phyloP scores from a whole-genome alignment of 2,113 vertebrate species.

The Cheilinus undulatus region DNA sequence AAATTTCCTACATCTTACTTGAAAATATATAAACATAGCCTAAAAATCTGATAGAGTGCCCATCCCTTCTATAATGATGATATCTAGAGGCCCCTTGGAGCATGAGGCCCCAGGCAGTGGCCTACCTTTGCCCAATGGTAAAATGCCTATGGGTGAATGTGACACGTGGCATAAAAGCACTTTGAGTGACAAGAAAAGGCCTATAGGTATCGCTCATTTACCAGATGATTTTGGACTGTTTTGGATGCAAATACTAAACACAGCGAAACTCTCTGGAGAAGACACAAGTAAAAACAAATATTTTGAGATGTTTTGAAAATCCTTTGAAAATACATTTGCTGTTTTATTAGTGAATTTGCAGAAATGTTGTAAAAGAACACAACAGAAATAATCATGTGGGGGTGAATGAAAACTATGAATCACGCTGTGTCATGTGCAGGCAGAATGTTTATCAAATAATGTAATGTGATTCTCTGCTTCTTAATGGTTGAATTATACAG shows the following conservation, averaged over 20 bases:
- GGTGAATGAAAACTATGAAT: conserved; percentile 1
- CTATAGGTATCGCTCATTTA: too few relatives aligned
- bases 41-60: too few relatives aligned
- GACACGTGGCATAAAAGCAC: too few relatives aligned
- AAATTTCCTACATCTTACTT: too few relatives aligned
- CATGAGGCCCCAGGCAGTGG: too few relatives aligned
- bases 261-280: neutral
- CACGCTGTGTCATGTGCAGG: conserved; percentile 1
- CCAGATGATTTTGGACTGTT: conserved; percentile 26
- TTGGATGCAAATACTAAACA: conserved; percentile 19
- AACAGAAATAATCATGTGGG: neutral
- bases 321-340: neutral
- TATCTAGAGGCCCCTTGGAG: too few relatives aligned
- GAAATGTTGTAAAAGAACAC: neutral
- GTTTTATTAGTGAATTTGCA: neutral
- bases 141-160: too few relatives aligned
- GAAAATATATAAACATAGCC: too few relatives aligned
- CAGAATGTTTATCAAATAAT: conserved; percentile 19
- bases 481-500: conserved; percentile 2
- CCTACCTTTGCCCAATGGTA: too few relatives aligned
- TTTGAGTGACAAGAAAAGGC: too few relatives aligned
- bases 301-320: neutral
- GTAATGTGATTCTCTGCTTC: neutral
- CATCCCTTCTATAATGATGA: too few relatives aligned
- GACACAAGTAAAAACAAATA: neutral